Conservation (phyloP, 64 coral and sea anemone genomes). For the Catalaphyllia jardinei region DNA sequence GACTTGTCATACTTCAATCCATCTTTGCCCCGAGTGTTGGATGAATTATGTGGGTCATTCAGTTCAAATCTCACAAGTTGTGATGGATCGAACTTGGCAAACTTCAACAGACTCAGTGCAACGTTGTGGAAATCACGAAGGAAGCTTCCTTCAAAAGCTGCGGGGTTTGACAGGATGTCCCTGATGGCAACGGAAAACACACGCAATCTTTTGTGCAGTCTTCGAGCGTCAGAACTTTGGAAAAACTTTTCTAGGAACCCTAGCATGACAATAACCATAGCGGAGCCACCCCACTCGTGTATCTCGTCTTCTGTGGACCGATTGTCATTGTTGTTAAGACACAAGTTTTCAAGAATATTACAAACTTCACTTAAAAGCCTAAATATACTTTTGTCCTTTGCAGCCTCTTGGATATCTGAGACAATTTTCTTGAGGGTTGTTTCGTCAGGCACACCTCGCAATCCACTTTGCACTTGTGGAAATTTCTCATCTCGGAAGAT, state of each 20-base stretch:
- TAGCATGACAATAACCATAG: background rate
- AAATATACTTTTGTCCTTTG: background rate
- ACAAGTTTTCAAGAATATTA: background rate
- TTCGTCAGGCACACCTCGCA: background rate
- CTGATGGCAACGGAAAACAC: background rate
- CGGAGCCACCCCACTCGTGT: background rate
- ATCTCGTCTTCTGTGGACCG: background rate
- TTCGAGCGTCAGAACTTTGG: background rate
- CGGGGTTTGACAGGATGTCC: background rate
- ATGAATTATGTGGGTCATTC: background rate
- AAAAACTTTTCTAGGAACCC: background rate
- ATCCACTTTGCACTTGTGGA: background rate
- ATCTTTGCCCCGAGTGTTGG: background rate
- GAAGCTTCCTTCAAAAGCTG: background rate
- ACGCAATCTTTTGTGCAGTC: background rate
- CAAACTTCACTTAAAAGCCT: background rate
- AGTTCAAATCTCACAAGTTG: constrained; percentile 27
- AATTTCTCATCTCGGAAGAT: background rate
- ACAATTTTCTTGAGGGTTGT: background rate
- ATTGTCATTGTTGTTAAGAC: background rate
- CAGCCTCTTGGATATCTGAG: background rate
- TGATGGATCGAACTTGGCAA: constrained; percentile 18
- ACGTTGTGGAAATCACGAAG: background rate
- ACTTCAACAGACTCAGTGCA: background rate
- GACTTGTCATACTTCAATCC: background rate